Evolutionary conservation across 2,888 invertebrate species (phyloP).

Genomic region (Agrochola macilenta): DNA sequence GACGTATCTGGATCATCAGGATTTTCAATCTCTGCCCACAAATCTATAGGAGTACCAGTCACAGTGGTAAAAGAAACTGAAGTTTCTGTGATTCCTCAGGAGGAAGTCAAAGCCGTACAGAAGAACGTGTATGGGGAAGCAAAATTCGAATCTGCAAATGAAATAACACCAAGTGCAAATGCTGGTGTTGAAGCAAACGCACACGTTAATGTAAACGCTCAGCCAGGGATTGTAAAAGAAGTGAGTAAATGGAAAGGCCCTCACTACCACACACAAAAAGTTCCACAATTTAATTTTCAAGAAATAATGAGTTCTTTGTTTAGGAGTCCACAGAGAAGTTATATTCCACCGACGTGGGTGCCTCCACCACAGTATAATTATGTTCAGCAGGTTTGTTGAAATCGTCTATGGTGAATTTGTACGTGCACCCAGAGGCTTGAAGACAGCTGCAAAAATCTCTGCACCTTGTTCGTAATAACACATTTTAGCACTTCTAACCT

Average conservation of each 20-base stretch:
- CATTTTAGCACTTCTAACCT: conserved; percentile 39
- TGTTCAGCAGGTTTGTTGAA: conserved; percentile 77
- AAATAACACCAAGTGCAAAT: conserved; percentile 73
- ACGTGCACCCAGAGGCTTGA: conserved; percentile 74
- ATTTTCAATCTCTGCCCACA: conserved; percentile 75
- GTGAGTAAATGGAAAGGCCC: conserved; percentile 78
- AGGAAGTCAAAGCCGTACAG: conserved; percentile 62
- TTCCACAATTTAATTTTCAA: conserved; percentile 69
- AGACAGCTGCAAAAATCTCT: conserved; percentile 68
- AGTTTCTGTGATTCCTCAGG: conserved; percentile 66
- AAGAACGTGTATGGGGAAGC: conserved; percentile 76
- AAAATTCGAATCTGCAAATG: conserved; percentile 77
- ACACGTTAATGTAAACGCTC: conserved; percentile 69
- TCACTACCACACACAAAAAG: conserved; percentile 46
- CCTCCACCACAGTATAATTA: conserved; percentile 64
- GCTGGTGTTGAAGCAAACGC: conserved; percentile 60
- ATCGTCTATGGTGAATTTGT: conserved; percentile 35
- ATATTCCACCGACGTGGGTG: conserved; percentile 66
- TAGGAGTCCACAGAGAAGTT: conserved; percentile 69
- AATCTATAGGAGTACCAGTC: conserved; percentile 71
- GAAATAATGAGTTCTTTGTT: conserved; percentile 73
- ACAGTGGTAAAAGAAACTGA: conserved; percentile 72
- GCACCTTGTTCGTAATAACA: conserved; percentile 45
- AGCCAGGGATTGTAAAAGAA: conserved; percentile 79
- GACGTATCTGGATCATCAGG: conserved; percentile 75